A percentile compares a stretch with the other conserved stretches of the same genome.
These are phyloP conservation scores for Oncorhynchus kisutch DNA, from an alignment of 2,113 vertebrate species.

Conservation along the genomic window DNA sequence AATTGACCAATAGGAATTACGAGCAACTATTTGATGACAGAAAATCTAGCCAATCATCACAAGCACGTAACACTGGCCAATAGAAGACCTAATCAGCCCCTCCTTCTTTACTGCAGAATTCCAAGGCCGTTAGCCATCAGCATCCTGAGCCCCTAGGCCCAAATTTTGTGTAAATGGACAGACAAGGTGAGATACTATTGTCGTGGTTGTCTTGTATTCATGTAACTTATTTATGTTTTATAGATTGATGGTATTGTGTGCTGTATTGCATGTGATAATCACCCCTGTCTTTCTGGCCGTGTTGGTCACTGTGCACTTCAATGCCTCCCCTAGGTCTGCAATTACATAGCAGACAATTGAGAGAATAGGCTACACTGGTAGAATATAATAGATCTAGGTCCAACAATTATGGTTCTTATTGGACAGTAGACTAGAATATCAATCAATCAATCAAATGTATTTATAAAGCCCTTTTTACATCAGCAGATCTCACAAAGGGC, in stretches of 20 bases:
- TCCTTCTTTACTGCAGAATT: constrained; percentile 79
- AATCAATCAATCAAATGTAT: too few relatives aligned
- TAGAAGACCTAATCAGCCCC: constrained; percentile 57
- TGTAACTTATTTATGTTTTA: constrained; percentile 45
- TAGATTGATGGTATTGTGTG: constrained; percentile 31
- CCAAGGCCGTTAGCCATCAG: constrained; percentile 58
- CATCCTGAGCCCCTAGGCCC: constrained; percentile 52
- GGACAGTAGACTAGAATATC: too few relatives aligned
- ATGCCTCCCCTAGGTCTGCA: constrained; percentile 33
- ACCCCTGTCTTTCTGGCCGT: constrained; percentile 46
- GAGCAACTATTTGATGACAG: constrained; percentile 43
- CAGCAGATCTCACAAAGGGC: too few relatives aligned
- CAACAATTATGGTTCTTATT: neutral
- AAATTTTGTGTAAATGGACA: constrained; percentile 61
- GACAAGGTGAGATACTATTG: constrained; percentile 61
- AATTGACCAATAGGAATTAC: constrained; percentile 52
- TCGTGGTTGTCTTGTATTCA: constrained; percentile 58
- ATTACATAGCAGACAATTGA: neutral
- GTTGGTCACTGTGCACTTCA: constrained; percentile 42
- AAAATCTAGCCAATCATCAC: constrained; percentile 46
- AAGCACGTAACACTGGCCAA: constrained; percentile 46
- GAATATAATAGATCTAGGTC: neutral
- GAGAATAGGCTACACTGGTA: neutral
- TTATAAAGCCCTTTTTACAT: too few relatives aligned
- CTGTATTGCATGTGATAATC: constrained; percentile 49